Evolutionary conservation across 2,113 vertebrate species (phyloP).

Genomic region (Aspiorhynchus laticeps): DNA sequence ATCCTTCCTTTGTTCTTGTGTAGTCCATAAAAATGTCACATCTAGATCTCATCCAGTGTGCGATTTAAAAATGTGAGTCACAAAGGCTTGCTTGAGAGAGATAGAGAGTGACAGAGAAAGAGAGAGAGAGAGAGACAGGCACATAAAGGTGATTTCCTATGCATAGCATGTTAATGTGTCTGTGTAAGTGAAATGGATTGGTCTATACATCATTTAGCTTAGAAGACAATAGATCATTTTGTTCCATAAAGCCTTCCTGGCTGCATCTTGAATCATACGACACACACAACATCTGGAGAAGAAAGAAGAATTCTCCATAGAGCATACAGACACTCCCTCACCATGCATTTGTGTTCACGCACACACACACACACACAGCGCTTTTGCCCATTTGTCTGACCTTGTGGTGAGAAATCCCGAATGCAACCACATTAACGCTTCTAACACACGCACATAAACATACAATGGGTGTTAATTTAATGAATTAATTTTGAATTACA

Average conservation of each 20-base stretch:
- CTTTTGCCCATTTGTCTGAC: not conserved
- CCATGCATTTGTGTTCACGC: not conserved
- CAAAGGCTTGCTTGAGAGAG: not conserved
- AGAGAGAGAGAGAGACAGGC: not conserved
- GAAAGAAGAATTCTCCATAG: not conserved
- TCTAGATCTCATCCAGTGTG: not conserved
- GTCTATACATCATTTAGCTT: not conserved
- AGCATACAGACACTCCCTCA: not conserved
- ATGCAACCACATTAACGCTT: not conserved
- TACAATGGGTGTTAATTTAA: not conserved
- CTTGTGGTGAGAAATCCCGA: not conserved
- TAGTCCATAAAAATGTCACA: conserved; percentile 19
- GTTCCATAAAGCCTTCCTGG: not conserved
- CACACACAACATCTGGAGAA: conserved; percentile 17
- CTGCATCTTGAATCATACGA: not conserved
- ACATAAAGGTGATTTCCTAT: conserved; percentile 26
- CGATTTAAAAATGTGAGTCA: conserved; percentile 11
- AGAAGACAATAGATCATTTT: conserved; percentile 24
- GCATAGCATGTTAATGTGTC: conserved; percentile 33
- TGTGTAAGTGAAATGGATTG: conserved; percentile 18
- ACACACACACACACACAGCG: conserved; percentile 21
- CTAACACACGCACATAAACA: not conserved
- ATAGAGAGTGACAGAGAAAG: not conserved
- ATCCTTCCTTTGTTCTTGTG: conserved; percentile 13
- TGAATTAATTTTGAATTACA: no score